Evolutionary conservation across 2,797 vertebrate species (phyloP).

Genomic region (Anniella stebbinsi): DNA sequence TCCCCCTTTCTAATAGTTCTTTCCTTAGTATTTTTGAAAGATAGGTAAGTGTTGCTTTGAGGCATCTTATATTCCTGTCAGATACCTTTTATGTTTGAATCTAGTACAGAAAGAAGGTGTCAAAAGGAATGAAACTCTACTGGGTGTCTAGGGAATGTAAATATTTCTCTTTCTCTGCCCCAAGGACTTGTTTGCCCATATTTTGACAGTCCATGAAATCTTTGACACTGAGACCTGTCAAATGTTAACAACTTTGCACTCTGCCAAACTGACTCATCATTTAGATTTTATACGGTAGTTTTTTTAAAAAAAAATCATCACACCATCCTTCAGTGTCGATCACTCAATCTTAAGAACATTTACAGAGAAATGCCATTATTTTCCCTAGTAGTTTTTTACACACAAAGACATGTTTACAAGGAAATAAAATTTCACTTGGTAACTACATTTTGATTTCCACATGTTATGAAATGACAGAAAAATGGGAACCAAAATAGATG

Average conservation of each 20-base stretch:
- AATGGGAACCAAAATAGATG: neutral
- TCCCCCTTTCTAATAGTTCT: conserved; percentile 36
- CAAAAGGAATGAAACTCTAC: conserved; percentile 88
- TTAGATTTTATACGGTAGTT: conserved; percentile 74
- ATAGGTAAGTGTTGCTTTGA: conserved; percentile 82
- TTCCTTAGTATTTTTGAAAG: conserved; percentile 69
- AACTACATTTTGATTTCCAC: neutral
- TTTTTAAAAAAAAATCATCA: too few species aligned
- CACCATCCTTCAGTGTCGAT: conserved; percentile 67
- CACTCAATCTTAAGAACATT: conserved; percentile 76
- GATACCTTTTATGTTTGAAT: conserved; percentile 84
- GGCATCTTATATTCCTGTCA: conserved; percentile 88
- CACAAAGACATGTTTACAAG: neutral
- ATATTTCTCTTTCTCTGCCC: conserved; percentile 86
- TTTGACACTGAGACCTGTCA: conserved; percentile 93
- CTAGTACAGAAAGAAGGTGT: conserved; percentile 87
- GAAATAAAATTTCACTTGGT: conserved; percentile 5
- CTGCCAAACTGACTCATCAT: conserved; percentile 78
- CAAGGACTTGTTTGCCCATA: conserved; percentile 87
- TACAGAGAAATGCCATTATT: conserved; percentile 47
- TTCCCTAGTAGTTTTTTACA: neutral
- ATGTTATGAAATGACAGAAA: neutral
- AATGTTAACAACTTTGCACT: conserved; percentile 81
- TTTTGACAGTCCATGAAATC: conserved; percentile 89
- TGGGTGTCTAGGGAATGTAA: conserved; percentile 87